A percentile compares a stretch with the other conserved stretches of the same genome.
These are phyloP conservation scores for Corvus hawaiiensis DNA, from an alignment of 2,113 vertebrate species.

Conservation along the genomic window DNA sequence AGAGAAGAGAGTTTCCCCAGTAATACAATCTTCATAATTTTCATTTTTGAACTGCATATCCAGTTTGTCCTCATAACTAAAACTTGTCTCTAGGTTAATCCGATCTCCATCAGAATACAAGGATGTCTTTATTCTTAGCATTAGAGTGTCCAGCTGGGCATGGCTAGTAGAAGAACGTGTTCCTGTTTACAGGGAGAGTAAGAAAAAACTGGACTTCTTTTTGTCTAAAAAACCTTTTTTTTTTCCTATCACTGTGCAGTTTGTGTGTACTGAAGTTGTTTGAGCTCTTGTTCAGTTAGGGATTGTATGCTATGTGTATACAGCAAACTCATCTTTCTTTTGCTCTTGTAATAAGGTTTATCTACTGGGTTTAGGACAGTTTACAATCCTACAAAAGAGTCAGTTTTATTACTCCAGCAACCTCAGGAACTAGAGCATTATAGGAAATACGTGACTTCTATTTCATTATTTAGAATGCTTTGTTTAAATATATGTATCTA, in stretches of 20 bases:
- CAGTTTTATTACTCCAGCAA: neutral
- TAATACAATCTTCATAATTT: neutral
- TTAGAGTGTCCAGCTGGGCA: conserved; percentile 13
- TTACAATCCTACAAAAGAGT: neutral
- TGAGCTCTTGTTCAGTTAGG: neutral
- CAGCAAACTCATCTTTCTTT: conserved; percentile 7
- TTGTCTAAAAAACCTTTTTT: neutral
- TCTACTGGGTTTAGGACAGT: neutral
- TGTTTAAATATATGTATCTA: neutral
- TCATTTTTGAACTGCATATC: neutral
- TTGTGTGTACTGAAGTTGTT: conserved; percentile 7
- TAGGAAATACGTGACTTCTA: neutral
- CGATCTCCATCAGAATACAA: neutral
- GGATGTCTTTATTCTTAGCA: neutral
- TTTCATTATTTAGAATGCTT: neutral
- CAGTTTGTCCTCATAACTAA: neutral
- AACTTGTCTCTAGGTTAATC: neutral
- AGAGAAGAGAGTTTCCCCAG: neutral
- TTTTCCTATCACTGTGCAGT: neutral
- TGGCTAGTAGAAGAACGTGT: conserved; percentile 1
- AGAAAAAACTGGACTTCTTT: neutral
- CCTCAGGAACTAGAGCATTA: neutral
- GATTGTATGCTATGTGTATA: neutral
- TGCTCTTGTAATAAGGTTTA: neutral
- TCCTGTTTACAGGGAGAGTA: conserved; percentile 16